Conservation (phyloP, 1,140 invertebrate species). For the Cydia fagiglandana region DNA sequence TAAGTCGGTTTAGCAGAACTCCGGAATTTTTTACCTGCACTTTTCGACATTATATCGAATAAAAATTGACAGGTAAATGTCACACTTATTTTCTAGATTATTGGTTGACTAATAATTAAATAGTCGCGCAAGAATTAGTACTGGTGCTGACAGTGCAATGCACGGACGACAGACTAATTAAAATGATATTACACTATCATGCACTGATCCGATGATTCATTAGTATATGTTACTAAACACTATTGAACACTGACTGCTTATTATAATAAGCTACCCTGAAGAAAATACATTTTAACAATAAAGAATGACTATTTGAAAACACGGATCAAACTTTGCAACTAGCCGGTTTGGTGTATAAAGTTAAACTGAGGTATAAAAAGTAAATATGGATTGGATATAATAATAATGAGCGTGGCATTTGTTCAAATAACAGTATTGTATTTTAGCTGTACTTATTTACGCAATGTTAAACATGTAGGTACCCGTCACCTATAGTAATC, state of each 20-base stretch:
- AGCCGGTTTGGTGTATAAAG: not conserved
- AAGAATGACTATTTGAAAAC: not conserved
- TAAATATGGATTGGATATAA: not conserved
- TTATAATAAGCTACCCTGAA: not conserved
- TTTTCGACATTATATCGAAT: not conserved
- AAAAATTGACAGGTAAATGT: not conserved
- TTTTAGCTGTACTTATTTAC: not conserved
- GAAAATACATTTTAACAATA: not conserved
- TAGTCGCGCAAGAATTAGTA: not conserved
- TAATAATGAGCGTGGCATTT: slow-evolving; percentile 1
- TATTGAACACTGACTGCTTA: not conserved
- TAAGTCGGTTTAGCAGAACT: slow-evolving; percentile 4
- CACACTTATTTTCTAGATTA: not conserved
- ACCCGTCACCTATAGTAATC: too few species aligned
- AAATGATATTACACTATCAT: not conserved
- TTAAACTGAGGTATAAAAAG: not conserved
- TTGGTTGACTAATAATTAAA: not conserved
- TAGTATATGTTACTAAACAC: not conserved
- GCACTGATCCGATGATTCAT: not conserved
- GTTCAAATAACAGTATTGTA: slow-evolving; percentile 17
- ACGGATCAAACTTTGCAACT: not conserved
- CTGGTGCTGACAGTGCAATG: not conserved
- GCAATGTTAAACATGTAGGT: not conserved
- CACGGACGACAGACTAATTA: not conserved
- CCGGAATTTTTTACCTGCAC: not conserved